phyloP scores from a whole-genome alignment of 2,113 vertebrate genomes.

The Pheucticus melanocephalus region DNA sequence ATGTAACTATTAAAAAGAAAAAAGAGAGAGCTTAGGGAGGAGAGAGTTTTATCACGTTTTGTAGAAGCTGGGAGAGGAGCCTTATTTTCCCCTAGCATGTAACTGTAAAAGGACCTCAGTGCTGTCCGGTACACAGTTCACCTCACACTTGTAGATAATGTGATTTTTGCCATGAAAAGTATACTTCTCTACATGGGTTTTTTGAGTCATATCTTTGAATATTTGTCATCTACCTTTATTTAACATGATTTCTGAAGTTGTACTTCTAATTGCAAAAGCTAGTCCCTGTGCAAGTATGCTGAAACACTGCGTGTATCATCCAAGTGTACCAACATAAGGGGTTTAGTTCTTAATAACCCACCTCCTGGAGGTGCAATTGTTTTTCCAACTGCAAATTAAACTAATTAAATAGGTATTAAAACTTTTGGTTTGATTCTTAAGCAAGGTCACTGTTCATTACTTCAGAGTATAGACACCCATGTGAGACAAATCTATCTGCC shows the following conservation, averaged over 20 bases:
- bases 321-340: not conserved
- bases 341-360: not conserved
- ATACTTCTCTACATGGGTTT: not conserved
- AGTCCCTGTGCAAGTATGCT: not conserved
- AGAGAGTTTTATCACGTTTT: not conserved
- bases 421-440: not conserved
- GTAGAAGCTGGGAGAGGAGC: not conserved
- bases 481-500: not conserved
- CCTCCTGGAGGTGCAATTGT: not conserved
- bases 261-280: not conserved
- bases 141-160: not conserved
- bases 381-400: not conserved
- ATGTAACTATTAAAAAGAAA: not conserved
- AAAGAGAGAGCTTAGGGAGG: rapidly evolving
- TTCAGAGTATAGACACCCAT: not conserved
- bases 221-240: not conserved
- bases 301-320: not conserved
- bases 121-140: not conserved
- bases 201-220: not conserved
- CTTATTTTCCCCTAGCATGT: not conserved
- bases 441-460: not conserved
- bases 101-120: not conserved
- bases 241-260: not conserved
- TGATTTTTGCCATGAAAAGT: not conserved
- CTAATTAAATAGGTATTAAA: not conserved